Conservation (phyloP, 2,888 invertebrate genomes). For the Caenorhabditis macrosperma region DNA sequence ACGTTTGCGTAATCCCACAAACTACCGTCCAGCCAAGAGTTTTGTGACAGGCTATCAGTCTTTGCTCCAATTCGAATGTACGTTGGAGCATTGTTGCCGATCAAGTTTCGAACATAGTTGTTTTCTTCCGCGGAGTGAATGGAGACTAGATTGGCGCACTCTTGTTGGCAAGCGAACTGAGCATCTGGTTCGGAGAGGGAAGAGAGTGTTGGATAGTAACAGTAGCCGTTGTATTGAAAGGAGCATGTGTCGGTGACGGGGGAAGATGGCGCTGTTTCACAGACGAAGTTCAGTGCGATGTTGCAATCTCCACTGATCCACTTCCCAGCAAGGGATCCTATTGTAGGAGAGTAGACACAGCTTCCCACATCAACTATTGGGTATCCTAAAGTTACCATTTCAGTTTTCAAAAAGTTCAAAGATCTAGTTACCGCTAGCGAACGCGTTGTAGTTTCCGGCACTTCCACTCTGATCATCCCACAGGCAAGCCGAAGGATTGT, state of each 20-base stretch:
- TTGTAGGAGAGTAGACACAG: conserved; percentile 46
- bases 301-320: conserved; percentile 54
- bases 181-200: conserved; percentile 34
- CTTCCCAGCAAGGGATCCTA: conserved; percentile 25
- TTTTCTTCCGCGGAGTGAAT: conserved; percentile 53
- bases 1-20: conserved; percentile 45
- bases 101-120: conserved; percentile 30
- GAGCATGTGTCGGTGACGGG: conserved; percentile 38
- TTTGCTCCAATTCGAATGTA: conserved; percentile 52
- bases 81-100: conserved; percentile 33
- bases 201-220: conserved; percentile 41
- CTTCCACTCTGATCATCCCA: conserved; percentile 60
- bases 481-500: conserved; percentile 29
- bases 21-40: conserved; percentile 45
- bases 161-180: conserved; percentile 45
- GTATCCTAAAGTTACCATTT: conserved; percentile 44
- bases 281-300: conserved; percentile 34
- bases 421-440: conserved; percentile 19
- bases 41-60: background rate
- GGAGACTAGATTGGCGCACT: conserved; percentile 48
- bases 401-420: background rate
- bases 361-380: conserved; percentile 44
- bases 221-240: conserved; percentile 41
- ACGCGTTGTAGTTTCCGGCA: conserved; percentile 40
- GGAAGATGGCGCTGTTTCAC: conserved; percentile 18